These are phyloP conservation scores for Procavia capensis DNA, from an alignment of 2,113 vertebrate species.

Conservation along the genomic window DNA sequence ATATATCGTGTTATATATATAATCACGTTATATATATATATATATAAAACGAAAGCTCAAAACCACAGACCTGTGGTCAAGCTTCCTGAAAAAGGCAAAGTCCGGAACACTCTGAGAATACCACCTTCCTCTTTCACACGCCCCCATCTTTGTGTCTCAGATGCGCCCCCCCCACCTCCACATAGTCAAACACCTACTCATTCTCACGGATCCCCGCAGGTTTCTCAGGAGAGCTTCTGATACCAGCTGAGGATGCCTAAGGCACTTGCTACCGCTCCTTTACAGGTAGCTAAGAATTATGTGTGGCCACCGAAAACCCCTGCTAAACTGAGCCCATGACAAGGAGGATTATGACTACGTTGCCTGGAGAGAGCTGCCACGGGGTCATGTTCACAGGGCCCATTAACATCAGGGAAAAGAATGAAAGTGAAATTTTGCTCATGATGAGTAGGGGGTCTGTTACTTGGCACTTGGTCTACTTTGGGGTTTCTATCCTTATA, in stretches of 20 bases:
- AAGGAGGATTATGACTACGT: background rate
- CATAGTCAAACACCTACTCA: background rate
- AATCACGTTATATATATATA: no score
- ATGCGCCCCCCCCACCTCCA: background rate
- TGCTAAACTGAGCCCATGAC: background rate
- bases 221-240: background rate
- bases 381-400: background rate
- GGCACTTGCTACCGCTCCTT: background rate
- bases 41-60: no score
- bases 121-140: background rate
- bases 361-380: background rate
- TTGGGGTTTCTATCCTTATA: background rate
- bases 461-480: background rate
- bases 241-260: background rate
- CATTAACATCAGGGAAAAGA: background rate
- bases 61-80: conserved; percentile 1
- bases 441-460: background rate
- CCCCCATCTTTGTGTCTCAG: background rate
- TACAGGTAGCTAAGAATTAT: background rate
- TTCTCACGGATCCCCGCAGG: background rate
- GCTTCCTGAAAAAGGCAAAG: background rate
- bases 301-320: background rate
- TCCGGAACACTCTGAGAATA: background rate
- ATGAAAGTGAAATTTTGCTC: background rate
- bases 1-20: no score